These are phyloP conservation scores for Notospermus geniculatus DNA, from an alignment of 1,140 invertebrate genomes.

Conservation along the genomic window DNA sequence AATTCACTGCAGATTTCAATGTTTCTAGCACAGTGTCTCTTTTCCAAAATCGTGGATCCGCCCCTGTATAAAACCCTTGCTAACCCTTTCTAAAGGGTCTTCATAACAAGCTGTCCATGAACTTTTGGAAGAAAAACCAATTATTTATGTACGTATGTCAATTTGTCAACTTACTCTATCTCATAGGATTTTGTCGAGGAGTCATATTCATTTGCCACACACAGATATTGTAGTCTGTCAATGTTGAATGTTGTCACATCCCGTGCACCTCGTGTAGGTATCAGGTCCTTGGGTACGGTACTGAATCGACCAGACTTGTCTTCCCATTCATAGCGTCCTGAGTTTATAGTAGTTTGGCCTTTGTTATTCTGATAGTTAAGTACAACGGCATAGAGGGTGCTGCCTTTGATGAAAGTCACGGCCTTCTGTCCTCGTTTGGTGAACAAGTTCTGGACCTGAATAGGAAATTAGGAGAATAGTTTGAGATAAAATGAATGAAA, in stretches of 20 bases:
- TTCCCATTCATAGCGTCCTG: slow-evolving; percentile 41
- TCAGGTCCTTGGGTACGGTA: slow-evolving; percentile 26
- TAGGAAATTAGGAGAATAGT: background rate
- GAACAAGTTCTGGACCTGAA: slow-evolving; percentile 38
- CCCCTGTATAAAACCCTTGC: too few species aligned
- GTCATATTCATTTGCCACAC: slow-evolving; percentile 44
- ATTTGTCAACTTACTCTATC: slow-evolving; percentile 29
- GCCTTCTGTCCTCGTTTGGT: slow-evolving; percentile 42
- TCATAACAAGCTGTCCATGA: too few species aligned
- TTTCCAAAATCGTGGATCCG: too few species aligned
- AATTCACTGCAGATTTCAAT: too few species aligned
- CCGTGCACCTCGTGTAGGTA: slow-evolving; percentile 35
- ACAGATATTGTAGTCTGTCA: slow-evolving; percentile 34
- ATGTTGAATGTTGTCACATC: slow-evolving; percentile 33
- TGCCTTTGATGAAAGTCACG: slow-evolving; percentile 27
- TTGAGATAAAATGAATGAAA: background rate
- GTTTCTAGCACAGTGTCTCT: too few species aligned
- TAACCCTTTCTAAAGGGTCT: too few species aligned
- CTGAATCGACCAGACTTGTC: slow-evolving; percentile 26
- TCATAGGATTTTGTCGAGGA: slow-evolving; percentile 27
- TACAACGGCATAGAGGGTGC: slow-evolving; percentile 34
- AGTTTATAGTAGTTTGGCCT: slow-evolving; percentile 31
- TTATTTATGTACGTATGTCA: too few species aligned
- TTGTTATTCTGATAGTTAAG: slow-evolving; percentile 40
- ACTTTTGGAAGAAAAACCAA: too few species aligned